These are phyloP conservation scores for Oscheius sp. DNA, from an alignment of 2,888 invertebrate species.

Conservation along the genomic window DNA sequence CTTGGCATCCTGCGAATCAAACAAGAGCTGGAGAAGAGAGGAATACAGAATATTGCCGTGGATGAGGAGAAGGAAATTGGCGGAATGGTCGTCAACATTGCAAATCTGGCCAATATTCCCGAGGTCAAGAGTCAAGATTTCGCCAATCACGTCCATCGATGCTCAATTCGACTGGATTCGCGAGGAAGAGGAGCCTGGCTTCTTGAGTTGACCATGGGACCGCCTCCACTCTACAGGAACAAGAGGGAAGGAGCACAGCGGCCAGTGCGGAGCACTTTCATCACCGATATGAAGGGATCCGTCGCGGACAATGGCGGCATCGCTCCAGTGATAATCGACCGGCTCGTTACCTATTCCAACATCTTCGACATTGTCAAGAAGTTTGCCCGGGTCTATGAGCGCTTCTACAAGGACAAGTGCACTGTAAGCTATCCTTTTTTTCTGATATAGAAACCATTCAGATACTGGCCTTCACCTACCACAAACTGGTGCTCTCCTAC, in stretches of 20 bases:
- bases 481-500: conserved; percentile 88
- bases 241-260: conserved; percentile 14
- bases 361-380: conserved; percentile 64
- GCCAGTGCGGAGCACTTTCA: not conserved
- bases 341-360: conserved; percentile 52
- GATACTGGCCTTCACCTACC: conserved; percentile 91
- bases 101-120: conserved; percentile 42
- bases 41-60: conserved; percentile 46
- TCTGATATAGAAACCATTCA: conserved; percentile 65
- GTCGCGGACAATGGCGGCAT: conserved; percentile 12
- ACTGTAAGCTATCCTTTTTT: conserved; percentile 45
- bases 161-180: conserved; percentile 60
- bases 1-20: conserved; percentile 56
- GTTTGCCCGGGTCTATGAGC: conserved; percentile 60
- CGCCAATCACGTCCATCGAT: conserved; percentile 40
- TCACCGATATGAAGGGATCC: not conserved
- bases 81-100: conserved; percentile 58
- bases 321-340: conserved; percentile 45
- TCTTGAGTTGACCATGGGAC: conserved; percentile 65
- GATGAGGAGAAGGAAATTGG: conserved; percentile 61
- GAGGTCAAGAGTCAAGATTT: conserved; percentile 31
- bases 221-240: conserved; percentile 61
- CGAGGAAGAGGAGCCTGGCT: conserved; percentile 52
- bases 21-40: conserved; percentile 59
- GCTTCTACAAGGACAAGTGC: conserved; percentile 55